Percentiles rank a stretch among this genome's conserved stretches.
Conservation (phyloP, 1,140 invertebrate genomes). For the Lepidurus arcticus region DNA sequence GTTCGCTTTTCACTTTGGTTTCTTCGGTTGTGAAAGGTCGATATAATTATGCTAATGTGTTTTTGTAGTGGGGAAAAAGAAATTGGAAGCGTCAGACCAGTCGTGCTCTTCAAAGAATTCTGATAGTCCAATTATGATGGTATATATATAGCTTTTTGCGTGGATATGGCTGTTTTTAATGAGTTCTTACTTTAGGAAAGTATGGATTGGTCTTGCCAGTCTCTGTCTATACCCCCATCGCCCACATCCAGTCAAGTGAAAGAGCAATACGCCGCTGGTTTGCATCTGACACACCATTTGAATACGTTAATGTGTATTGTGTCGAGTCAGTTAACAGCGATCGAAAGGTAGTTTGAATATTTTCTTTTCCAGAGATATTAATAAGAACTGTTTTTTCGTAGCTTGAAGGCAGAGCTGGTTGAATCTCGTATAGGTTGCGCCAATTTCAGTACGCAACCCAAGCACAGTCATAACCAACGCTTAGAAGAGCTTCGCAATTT, state of each 20-base stretch:
- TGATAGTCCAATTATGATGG: conserved; percentile 4
- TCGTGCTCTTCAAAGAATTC: neutral
- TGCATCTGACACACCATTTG: conserved; percentile 30
- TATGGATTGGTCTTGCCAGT: conserved; percentile 1
- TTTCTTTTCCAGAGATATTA: no score
- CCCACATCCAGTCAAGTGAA: conserved; percentile 1
- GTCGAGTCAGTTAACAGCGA: conserved; percentile 76
- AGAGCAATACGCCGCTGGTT: conserved; percentile 24
- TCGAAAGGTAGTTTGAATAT: conserved; percentile 54
- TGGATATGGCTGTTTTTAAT: no score
- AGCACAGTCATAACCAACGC: conserved; percentile 63
- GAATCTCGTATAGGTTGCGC: conserved; percentile 33
- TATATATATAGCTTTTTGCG: neutral
- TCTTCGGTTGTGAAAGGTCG: no score
- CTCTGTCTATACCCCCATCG: neutral
- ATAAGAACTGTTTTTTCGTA: neutral
- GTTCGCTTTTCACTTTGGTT: no score
- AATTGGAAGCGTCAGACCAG: neutral
- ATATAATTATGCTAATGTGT: no score
- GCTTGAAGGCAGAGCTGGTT: conserved; percentile 30
- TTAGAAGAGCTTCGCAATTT: conserved; percentile 65
- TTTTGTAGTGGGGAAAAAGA: neutral
- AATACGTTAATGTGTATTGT: conserved; percentile 73
- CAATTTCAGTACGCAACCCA: conserved; percentile 34
- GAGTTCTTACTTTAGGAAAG: neutral